phyloP scores from a whole-genome alignment of 2,113 vertebrate genomes.

The Otolemur garnettii region DNA sequence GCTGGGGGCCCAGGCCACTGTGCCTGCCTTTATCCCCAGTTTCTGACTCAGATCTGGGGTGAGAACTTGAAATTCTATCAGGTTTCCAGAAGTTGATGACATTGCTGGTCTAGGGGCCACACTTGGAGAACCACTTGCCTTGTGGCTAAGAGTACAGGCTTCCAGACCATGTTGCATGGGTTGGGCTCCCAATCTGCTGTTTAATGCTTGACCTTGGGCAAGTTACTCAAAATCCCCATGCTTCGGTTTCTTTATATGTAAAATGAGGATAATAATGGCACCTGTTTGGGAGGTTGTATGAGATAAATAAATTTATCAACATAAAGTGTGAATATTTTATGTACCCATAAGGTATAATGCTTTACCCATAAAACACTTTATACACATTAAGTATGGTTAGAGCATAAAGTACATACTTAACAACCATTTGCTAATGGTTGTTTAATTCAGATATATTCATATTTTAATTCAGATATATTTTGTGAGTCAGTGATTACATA shows the following conservation, averaged over 20 bases:
- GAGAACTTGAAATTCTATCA: neutral
- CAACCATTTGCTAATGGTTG: neutral
- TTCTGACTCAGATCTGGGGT: neutral
- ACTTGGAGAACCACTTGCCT: neutral
- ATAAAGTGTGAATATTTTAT: neutral
- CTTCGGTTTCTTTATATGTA: neutral
- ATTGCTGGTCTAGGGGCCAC: neutral
- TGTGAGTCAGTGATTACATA: neutral
- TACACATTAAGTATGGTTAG: neutral
- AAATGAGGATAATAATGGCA: neutral
- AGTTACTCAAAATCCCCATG: neutral
- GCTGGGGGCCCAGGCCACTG: neutral
- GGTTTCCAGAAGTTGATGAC: neutral
- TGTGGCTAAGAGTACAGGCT: neutral
- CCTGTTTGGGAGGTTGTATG: neutral
- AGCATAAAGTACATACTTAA: neutral
- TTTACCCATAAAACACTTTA: slow-evolving; percentile 23
- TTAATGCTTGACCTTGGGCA: neutral
- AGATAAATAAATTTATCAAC: slow-evolving; percentile 20
- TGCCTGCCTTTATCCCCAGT: neutral
- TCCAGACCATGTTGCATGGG: neutral
- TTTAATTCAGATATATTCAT: slow-evolving; percentile 34
- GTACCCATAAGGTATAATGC: neutral
- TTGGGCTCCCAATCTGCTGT: neutral
- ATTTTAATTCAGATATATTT: slow-evolving; percentile 40